phyloP scores from a whole-genome alignment of 2,797 vertebrate species.

The Micrastur ruficollis region DNA sequence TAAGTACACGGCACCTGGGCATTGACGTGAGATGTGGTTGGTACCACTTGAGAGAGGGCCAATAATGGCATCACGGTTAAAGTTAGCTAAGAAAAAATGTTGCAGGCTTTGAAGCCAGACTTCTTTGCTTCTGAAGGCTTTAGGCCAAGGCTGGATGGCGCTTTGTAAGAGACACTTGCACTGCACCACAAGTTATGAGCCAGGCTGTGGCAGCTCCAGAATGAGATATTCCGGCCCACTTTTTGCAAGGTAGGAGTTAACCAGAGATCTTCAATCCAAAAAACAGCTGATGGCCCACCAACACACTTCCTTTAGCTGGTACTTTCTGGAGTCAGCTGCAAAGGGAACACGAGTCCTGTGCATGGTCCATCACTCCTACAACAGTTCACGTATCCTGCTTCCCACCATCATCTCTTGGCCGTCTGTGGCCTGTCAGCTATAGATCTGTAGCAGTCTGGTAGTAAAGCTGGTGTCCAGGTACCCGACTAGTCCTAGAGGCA shows the following conservation, averaged over 20 bases:
- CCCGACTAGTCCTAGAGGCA: background rate
- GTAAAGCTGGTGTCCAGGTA: background rate
- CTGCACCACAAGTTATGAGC: background rate
- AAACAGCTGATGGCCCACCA: background rate
- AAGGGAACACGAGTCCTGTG: background rate
- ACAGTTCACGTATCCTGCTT: background rate
- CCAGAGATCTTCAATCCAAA: background rate
- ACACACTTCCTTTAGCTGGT: background rate
- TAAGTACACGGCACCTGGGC: background rate
- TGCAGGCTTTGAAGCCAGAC: background rate
- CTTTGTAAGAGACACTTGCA: background rate
- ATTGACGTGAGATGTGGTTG: background rate
- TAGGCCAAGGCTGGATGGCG: background rate
- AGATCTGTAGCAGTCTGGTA: background rate
- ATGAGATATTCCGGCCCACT: background rate
- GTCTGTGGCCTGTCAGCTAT: background rate
- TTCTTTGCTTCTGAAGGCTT: background rate
- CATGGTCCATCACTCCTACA: background rate
- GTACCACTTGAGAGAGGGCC: background rate
- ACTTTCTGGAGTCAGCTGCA: background rate
- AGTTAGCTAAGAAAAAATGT: background rate
- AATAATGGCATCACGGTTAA: background rate
- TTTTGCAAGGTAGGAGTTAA: background rate
- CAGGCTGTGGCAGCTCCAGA: background rate
- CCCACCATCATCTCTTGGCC: background rate